Evolutionary conservation across 2,888 invertebrate species (phyloP).

Genomic region (Stenodema calcarata): DNA sequence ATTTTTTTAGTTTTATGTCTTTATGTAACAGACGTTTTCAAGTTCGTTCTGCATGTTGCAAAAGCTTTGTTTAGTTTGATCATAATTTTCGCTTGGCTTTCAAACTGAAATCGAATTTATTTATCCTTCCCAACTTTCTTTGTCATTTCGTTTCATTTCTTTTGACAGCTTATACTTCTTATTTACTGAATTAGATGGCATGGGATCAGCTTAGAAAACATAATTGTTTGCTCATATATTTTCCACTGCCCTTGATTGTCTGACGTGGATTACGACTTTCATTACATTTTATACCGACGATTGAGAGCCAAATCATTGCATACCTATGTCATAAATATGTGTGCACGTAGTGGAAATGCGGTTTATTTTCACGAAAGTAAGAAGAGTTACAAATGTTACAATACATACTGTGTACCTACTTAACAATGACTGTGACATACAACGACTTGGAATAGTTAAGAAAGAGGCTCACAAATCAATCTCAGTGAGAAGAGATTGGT

Average conservation of each 20-base stretch:
- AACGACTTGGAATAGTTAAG: too few species aligned
- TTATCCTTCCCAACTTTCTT: background rate
- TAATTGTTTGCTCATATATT: background rate
- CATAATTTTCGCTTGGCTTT: background rate
- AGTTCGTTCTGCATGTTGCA: constrained; percentile 7
- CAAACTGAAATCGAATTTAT: background rate
- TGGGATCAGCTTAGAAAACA: background rate
- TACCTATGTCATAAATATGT: too few species aligned
- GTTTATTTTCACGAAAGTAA: too few species aligned
- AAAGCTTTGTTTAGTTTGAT: background rate
- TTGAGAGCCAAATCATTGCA: too few species aligned
- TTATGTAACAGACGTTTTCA: background rate
- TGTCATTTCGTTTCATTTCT: background rate
- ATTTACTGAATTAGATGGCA: background rate
- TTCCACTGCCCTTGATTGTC: background rate
- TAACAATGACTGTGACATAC: too few species aligned
- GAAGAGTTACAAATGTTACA: too few species aligned
- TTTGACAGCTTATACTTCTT: background rate
- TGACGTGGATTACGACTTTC: too few species aligned
- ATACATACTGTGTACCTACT: too few species aligned
- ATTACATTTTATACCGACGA: too few species aligned
- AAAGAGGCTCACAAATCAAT: too few species aligned
- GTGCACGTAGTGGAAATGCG: too few species aligned
- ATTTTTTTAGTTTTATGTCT: background rate
- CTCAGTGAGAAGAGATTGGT: too few species aligned